These are phyloP conservation scores for Crotalus horridus DNA, from an alignment of 2,113 vertebrate species.

Conservation along the genomic window DNA sequence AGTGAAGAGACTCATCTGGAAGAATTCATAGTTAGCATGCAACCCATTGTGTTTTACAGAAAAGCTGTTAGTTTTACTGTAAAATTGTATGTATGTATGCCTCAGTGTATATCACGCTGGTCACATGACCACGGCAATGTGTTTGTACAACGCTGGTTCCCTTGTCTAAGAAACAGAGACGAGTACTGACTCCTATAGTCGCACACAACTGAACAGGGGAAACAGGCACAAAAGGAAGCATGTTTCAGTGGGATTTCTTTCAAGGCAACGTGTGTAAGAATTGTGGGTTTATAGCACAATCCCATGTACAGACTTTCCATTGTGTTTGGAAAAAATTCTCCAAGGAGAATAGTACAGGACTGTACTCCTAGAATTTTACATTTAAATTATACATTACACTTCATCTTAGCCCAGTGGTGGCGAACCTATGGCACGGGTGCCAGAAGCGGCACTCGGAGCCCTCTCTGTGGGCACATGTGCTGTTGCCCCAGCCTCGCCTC, in stretches of 20 bases:
- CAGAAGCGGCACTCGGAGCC: too few species aligned
- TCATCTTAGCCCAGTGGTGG: background rate
- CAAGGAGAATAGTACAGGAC: background rate
- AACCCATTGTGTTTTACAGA: background rate
- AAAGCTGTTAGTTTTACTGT: background rate
- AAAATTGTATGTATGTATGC: background rate
- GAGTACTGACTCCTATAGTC: background rate
- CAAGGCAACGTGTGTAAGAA: background rate
- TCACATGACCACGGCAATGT: background rate
- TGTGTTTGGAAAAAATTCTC: background rate
- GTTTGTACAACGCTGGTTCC: background rate
- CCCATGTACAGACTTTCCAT: background rate
- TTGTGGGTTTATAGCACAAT: background rate
- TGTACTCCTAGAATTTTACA: background rate
- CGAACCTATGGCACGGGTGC: too few species aligned
- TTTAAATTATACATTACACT: background rate
- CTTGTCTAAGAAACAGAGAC: background rate
- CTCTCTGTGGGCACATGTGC: too few species aligned
- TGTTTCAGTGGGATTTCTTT: background rate
- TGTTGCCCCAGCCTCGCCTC: too few species aligned
- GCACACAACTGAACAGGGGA: background rate
- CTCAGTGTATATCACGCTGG: background rate
- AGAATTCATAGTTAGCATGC: background rate
- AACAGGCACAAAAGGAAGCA: background rate
- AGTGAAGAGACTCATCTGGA: background rate